Percentiles rank a stretch among this genome's conserved stretches.
phyloP scores from a whole-genome alignment of 2,888 invertebrate genomes.

The Cheilosia vernalis region DNA sequence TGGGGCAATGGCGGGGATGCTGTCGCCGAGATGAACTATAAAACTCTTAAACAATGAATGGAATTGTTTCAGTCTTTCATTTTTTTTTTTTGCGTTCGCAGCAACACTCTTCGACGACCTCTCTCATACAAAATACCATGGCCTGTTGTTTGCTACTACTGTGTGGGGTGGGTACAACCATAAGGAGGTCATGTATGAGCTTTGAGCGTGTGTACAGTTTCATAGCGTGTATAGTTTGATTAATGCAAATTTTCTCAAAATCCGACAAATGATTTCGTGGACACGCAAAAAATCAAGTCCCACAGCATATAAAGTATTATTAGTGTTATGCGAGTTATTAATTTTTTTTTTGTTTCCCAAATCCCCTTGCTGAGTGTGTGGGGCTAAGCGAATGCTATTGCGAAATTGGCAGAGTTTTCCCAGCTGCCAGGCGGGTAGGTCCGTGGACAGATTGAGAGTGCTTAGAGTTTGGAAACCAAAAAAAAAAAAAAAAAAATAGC shows the following conservation, averaged over 20 bases:
- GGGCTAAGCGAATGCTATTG: neutral
- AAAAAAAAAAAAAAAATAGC: no score
- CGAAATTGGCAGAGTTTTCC: slow-evolving; percentile 27
- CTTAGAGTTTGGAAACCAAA: no score
- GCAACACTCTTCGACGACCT: neutral
- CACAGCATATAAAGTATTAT: slow-evolving; percentile 54
- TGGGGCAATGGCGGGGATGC: neutral
- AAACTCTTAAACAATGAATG: slow-evolving; percentile 29
- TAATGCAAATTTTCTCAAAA: slow-evolving; percentile 78
- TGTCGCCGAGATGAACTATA: slow-evolving; percentile 19
- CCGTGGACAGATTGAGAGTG: no score
- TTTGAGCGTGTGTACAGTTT: slow-evolving; percentile 25
- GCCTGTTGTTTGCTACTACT: neutral
- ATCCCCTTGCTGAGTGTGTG: neutral
- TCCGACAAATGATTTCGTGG: slow-evolving; percentile 82
- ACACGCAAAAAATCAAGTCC: slow-evolving; percentile 80
- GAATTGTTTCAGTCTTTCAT: slow-evolving; percentile 14
- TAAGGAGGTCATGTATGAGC: slow-evolving; percentile 46
- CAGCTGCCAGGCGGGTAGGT: slow-evolving; percentile 27
- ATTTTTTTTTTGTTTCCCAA: slow-evolving; percentile 38
- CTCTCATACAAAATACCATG: no score
- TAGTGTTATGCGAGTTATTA: slow-evolving; percentile 34
- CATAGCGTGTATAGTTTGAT: slow-evolving; percentile 65
- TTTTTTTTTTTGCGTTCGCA: neutral
- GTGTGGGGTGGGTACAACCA: neutral